Evolutionary conservation across 2,797 vertebrate species (phyloP), one percentile per base, ranked within the genome.

Genomic region (Sarcoramphus papa): DNA sequence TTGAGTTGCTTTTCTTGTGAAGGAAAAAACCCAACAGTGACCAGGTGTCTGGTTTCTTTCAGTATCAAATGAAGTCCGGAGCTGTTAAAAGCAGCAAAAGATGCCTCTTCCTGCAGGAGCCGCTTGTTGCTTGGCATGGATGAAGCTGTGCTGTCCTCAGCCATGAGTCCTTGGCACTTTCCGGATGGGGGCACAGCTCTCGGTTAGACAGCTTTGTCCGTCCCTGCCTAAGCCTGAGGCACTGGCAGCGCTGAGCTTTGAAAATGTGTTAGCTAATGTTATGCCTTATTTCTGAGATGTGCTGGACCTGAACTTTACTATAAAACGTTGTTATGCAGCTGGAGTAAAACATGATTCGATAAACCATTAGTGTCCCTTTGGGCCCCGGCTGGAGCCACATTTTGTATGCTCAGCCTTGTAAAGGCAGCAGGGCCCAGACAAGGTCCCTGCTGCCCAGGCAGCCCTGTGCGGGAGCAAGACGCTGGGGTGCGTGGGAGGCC

Each of bases 401-500:
- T 85, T 24, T 33, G 5, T 31, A 2, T 7, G 47, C 43, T 86
- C 50, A 24, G 48, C 76, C 62, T 48, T 11, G 60, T 45, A 56
- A 84, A 79, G 45, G 57, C 62, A 65, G 83, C 72, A 31, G 37
- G n/a, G 57, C 12, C 20, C 6, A 4, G 62, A 43, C 14, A 12
- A 75, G 45, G n/a, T 25, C 6, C 31, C 25, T 30, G 21, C 19
- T 4, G 15, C 45, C 20, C 23, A 31, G 48, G 64, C n/a, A 70
- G 25, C 28, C 31, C 45, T 9, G 1, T 14, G 45, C 2, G 1
- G 45, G 28, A 76, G 72, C 6, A 41, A 24, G 63, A 43, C 1
- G 2, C 27, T 22, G 45, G 21, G 37, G 30, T 0, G 0, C 31
- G 30, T 25, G 37, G 51, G 30, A 56, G 31, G 53, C 30, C 3